These are phyloP conservation scores for Drosophila flavopinicola DNA, from an alignment of 2,888 invertebrate genomes.

Conservation along the genomic window DNA sequence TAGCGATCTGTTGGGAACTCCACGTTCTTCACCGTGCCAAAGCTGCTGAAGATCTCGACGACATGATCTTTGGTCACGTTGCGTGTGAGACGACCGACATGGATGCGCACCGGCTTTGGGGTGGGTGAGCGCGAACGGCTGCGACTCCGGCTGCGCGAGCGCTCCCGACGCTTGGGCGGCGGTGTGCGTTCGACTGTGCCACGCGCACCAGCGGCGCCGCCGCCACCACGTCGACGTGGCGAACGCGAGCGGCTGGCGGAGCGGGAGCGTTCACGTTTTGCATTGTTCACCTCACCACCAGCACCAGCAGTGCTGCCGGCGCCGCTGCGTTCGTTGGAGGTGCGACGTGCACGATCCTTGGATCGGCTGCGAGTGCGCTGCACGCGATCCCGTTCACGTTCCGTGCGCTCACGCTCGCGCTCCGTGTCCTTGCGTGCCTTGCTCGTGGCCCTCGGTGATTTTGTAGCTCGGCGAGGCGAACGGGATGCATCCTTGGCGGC, in stretches of 20 bases:
- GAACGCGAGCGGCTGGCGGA: constrained; percentile 83
- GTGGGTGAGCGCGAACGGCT: constrained; percentile 95
- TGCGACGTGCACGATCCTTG: constrained; percentile 67
- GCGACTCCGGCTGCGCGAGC: constrained; percentile 91
- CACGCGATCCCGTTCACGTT: constrained; percentile 57
- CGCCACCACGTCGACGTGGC: constrained; percentile 87
- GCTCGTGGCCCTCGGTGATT: constrained; percentile 67
- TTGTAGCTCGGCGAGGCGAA: constrained; percentile 68
- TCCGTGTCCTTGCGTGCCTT: constrained; percentile 72
- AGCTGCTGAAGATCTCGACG: constrained; percentile 95
- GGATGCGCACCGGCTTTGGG: constrained; percentile 96
- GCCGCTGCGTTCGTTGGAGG: constrained; percentile 51
- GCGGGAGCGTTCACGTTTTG: constrained; percentile 74
- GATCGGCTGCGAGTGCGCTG: constrained; percentile 56
- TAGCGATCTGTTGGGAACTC: constrained; percentile 95
- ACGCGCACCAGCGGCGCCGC: constrained; percentile 87
- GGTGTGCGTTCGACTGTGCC: constrained; percentile 95
- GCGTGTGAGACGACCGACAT: constrained; percentile 95
- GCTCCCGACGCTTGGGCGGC: constrained; percentile 88
- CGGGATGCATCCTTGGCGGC: constrained; percentile 61
- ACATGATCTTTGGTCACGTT: constrained; percentile 97
- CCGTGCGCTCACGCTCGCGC: constrained; percentile 64
- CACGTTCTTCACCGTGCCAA: constrained; percentile 93
- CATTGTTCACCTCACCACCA: constrained; percentile 52
- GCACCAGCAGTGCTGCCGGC: constrained; percentile 16